Evolutionary conservation across 2,797 vertebrate genomes (phyloP).

Genomic region (Antennarius maculatus): DNA sequence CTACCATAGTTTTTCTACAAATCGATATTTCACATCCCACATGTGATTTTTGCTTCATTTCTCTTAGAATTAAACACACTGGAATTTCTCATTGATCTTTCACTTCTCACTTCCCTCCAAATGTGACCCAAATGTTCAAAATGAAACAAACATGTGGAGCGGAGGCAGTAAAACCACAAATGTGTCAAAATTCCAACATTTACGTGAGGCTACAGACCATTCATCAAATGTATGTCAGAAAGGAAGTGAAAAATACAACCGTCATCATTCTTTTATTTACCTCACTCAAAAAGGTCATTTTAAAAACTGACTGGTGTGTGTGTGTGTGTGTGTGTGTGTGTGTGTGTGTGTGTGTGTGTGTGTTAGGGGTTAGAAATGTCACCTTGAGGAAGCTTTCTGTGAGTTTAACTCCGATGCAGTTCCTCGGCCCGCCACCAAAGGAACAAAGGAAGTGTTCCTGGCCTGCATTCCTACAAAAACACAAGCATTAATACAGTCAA

Average conservation of each 20-base stretch:
- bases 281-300: background rate
- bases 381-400: slow-evolving; percentile 71
- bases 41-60: background rate
- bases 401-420: slow-evolving; percentile 65
- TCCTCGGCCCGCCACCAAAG: slow-evolving; percentile 66
- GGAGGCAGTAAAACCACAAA: slow-evolving; percentile 9
- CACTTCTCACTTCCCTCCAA: background rate
- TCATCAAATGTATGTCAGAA: background rate
- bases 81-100: background rate
- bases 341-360: background rate
- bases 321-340: background rate
- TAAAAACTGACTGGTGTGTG: background rate
- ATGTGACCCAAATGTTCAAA: slow-evolving; percentile 4
- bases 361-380: slow-evolving; percentile 23
- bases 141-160: slow-evolving; percentile 3
- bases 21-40: too few species aligned
- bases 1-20: too few species aligned
- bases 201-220: background rate
- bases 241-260: background rate
- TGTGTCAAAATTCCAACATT: slow-evolving; percentile 2
- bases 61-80: background rate
- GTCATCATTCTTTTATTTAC: background rate
- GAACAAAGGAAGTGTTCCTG: slow-evolving; percentile 72
- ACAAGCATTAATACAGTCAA: slow-evolving; percentile 18
- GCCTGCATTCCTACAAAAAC: slow-evolving; percentile 64